Evolutionary conservation across 2,113 vertebrate genomes (phyloP).

Genomic region (Laticauda colubrina): DNA sequence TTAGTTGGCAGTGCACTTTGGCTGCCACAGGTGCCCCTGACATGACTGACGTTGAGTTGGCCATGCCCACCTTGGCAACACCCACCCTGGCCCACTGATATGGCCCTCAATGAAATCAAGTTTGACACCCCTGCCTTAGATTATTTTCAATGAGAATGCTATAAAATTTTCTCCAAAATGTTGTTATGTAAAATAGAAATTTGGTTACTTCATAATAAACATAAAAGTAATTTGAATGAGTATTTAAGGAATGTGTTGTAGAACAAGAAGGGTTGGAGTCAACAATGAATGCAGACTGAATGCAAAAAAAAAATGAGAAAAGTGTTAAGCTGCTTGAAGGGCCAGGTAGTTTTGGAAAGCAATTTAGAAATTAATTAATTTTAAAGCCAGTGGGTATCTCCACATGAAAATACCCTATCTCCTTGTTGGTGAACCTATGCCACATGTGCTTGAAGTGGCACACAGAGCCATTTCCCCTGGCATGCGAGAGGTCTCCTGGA

Average conservation of each 20-base stretch:
- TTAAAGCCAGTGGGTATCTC: not conserved
- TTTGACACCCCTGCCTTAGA: not conserved
- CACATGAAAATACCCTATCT: not conserved
- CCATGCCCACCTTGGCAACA: too few species aligned
- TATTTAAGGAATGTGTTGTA: not conserved
- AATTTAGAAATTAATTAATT: not conserved
- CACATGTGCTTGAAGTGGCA: too few species aligned
- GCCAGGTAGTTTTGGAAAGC: not conserved
- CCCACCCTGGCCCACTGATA: too few species aligned
- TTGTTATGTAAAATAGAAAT: not conserved
- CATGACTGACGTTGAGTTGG: too few species aligned
- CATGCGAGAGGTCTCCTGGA: too few species aligned
- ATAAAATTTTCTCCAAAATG: not conserved
- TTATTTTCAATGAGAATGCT: not conserved
- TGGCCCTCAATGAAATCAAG: too few species aligned
- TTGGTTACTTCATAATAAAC: not conserved
- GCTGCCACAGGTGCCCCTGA: too few species aligned
- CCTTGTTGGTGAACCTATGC: too few species aligned
- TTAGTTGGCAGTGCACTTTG: too few species aligned
- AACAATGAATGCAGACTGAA: not conserved
- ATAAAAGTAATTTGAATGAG: not conserved
- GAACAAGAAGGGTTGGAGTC: not conserved
- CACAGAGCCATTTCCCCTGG: too few species aligned
- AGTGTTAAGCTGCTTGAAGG: not conserved
- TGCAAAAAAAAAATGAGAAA: not conserved